These are phyloP conservation scores for Berghia stephanieae DNA, from an alignment of 1,140 invertebrate genomes.

Conservation along the genomic window DNA sequence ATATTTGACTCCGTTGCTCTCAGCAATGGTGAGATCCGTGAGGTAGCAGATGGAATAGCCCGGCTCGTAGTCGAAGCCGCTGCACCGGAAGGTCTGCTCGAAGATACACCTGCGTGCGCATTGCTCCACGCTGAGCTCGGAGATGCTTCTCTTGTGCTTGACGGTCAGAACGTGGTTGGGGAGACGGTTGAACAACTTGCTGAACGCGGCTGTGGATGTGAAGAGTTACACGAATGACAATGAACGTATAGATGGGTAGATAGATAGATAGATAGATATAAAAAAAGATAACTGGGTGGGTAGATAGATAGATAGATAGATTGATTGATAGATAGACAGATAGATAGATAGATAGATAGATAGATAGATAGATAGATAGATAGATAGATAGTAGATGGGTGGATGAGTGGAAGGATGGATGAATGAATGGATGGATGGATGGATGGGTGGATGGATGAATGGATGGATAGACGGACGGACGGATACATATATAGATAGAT, in stretches of 20 bases:
- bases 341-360: no score
- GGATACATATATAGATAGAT: no score
- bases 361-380: no score
- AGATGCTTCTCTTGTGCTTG: conserved; percentile 51
- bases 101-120: conserved; percentile 61
- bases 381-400: no score
- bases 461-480: no score
- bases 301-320: background rate
- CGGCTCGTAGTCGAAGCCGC: conserved; percentile 58
- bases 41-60: conserved; percentile 53
- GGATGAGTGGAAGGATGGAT: no score
- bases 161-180: conserved; percentile 57
- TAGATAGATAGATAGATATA: background rate
- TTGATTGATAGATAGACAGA: no score
- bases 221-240: background rate
- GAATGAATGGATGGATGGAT: no score
- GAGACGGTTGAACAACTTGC: conserved; percentile 53
- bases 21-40: conserved; percentile 45
- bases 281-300: background rate
- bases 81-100: conserved; percentile 58
- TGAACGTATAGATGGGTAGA: background rate
- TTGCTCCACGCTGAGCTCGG: conserved; percentile 50
- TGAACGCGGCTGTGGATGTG: conserved; percentile 48
- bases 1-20: conserved; percentile 41
- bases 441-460: no score